Evolutionary conservation across 2,888 invertebrate genomes (phyloP).

Genomic region (Agrochola lota): DNA sequence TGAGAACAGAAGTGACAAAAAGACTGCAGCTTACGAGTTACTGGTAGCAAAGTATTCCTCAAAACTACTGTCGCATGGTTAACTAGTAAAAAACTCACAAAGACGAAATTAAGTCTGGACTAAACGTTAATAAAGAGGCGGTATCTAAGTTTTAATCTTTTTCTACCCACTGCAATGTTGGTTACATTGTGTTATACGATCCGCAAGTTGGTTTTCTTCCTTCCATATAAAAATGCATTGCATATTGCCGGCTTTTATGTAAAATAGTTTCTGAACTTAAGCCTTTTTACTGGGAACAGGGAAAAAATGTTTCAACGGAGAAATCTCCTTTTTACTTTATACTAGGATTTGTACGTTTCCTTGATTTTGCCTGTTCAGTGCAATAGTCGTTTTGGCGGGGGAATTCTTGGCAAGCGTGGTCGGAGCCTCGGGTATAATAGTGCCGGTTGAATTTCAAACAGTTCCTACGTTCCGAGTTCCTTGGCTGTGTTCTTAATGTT

Average conservation of each 20-base stretch:
- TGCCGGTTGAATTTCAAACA: slow-evolving; percentile 64
- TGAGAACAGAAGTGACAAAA: not conserved
- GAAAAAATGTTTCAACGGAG: slow-evolving; percentile 65
- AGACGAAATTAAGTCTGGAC: slow-evolving; percentile 47
- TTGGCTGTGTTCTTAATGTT: slow-evolving; percentile 55
- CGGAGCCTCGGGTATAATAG: slow-evolving; percentile 57
- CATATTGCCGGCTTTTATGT: slow-evolving; percentile 71
- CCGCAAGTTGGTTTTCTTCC: slow-evolving; percentile 52
- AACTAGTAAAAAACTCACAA: slow-evolving; percentile 33
- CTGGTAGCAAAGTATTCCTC: not conserved
- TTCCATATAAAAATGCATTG: slow-evolving; percentile 71
- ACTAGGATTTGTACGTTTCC: slow-evolving; percentile 67
- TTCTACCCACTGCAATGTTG: slow-evolving; percentile 45
- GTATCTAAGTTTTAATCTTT: slow-evolving; percentile 65
- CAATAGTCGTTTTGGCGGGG: slow-evolving; percentile 59
- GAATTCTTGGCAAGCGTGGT: slow-evolving; percentile 61
- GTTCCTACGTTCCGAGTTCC: slow-evolving; percentile 51
- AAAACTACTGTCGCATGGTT: not conserved
- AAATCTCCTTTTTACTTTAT: slow-evolving; percentile 68
- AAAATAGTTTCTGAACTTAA: slow-evolving; percentile 74
- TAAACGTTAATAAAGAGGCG: slow-evolving; percentile 54
- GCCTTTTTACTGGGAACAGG: slow-evolving; percentile 67
- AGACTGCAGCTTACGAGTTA: not conserved
- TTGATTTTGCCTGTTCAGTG: slow-evolving; percentile 62
- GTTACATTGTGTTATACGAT: slow-evolving; percentile 59